These are phyloP conservation scores for Cygnus buccinator DNA, from an alignment of 2,113 vertebrate genomes.

Conservation along the genomic window DNA sequence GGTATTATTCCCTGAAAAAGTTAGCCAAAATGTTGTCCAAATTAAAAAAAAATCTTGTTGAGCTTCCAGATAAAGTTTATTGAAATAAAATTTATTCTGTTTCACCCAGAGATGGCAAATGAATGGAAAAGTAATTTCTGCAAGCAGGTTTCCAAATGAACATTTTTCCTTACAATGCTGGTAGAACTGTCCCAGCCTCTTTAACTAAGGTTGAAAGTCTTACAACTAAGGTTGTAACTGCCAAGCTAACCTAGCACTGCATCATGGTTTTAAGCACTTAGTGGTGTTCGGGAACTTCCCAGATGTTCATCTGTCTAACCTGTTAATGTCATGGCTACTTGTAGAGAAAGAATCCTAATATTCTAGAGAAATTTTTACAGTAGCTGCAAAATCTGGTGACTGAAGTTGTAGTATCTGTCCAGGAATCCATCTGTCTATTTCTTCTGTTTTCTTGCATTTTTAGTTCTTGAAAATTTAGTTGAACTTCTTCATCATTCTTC, in stretches of 20 bases:
- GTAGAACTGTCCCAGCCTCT: rapidly evolving
- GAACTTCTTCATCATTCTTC: not conserved
- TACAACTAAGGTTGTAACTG: not conserved
- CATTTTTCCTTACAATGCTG: not conserved
- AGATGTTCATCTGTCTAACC: not conserved
- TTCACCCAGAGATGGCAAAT: not conserved
- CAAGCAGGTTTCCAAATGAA: not conserved
- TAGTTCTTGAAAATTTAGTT: not conserved
- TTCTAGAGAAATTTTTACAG: not conserved
- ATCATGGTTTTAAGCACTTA: not conserved
- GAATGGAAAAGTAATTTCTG: not conserved
- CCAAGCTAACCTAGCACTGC: not conserved
- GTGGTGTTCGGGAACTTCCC: not conserved
- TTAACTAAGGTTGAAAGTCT: not conserved
- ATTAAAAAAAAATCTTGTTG: conserved; percentile 1
- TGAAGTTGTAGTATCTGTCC: not conserved
- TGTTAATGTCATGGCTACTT: not conserved
- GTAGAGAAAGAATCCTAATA: not conserved
- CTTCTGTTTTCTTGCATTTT: not conserved
- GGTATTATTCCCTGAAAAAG: not conserved
- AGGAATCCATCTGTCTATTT: not conserved
- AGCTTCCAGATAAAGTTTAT: conserved; percentile 5
- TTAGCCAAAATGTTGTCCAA: not conserved
- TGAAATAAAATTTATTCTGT: conserved; percentile 4
- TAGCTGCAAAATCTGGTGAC: not conserved